Evolutionary conservation across 2,113 vertebrate species (phyloP), one percentile per base, ranked within the genome.

Genomic region (Pedionomus torquatus): DNA sequence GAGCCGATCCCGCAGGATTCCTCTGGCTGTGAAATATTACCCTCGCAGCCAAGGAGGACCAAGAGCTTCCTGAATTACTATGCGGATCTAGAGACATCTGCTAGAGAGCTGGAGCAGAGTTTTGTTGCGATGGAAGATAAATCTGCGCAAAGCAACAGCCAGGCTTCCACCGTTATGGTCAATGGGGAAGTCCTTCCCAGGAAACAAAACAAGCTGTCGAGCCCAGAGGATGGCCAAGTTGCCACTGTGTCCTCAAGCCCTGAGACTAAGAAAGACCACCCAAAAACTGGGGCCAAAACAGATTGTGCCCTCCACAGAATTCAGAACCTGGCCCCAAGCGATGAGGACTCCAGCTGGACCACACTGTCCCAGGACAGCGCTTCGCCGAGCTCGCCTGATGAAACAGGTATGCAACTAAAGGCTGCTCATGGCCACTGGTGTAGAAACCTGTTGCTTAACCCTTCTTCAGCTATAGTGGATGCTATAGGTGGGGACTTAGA

Each of bases 291-390:
- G 26, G 98, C 98, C 75, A 99, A 98, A 96, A 99, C 99, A 35
- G 99, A 99, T 82, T 99, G 99, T 52, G 98, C 98, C 4, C 98
- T 97, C 58, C 99, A 97, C 83, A 98, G 97, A 95, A 99, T 97
- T 98, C 99, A 98, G 97, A 99, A 98, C 97, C 97, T 99, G 95
- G 99, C 98, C 12, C 99, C 99, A 1, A 99, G 99, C 0, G 99
- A 99, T 39, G 99, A 99, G 95, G 99, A 99, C 93, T 99, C 99
- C 46, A 99, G 99, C 97, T 99, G 99, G 99, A 99, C 99, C 11
- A 99, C 99, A 0, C 95, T 99, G 91, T 99, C 99, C 37, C 99
- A 99, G 75, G 99, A 99, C 96, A 99, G 99, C 0, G 99, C 99
- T 44, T 99, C 99, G 0, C 98, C 98, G 2, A 98, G 98, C 91